Evolutionary conservation across 2,888 invertebrate genomes (phyloP), one percentile per base, ranked within the genome.

Genomic region (Chymomyza fuscimana): DNA sequence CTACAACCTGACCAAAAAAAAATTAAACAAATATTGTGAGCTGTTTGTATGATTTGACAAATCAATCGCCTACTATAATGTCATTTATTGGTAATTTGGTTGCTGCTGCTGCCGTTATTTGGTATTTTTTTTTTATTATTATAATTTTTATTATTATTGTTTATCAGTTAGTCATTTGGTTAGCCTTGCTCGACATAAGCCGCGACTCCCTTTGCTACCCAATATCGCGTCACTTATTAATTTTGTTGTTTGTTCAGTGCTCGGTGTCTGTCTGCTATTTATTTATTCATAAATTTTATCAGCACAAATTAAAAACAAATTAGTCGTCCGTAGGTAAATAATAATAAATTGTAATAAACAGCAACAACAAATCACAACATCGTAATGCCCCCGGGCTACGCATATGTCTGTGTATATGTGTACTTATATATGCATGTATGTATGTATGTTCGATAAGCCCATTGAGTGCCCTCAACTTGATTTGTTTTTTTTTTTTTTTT

Each of bases 301-400:
- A 82, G 82, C 83, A 76, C 84, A 89, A 86, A 87, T 89, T 87
- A 87, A 87, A 87, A 87, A 84, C 89, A 87, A 87, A 88, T 87
- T 87, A 87, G 85, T 85, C 82, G 79, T 82, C 85, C 86, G 84
- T 80, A 84, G 88, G 84, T 86, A 84, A 87, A 84, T 86, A 88
- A 87, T 80, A 87, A 86, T 81, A 83, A 84, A 86, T 65, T 81
- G 86, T 86, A 84, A 84, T 84, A 81, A 84, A 84, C 86, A 87
- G 87, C 83, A 12, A 86, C 71, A 72, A 77, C 52, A 71, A 46
- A 46, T 46, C 40, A 46, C 40, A 12, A 12, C 10, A 46, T 12
- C 40, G 40, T 46, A 12, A 10, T 46, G 12, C 40, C 40, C 12
- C 40, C 40, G 40, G 40, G 40, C 40, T 12, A 46, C 40, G 40